A percentile compares a stretch with the other conserved stretches of the same genome.
phyloP scores from a whole-genome alignment of 2,888 invertebrate species.

The Drosophila demipolita region DNA sequence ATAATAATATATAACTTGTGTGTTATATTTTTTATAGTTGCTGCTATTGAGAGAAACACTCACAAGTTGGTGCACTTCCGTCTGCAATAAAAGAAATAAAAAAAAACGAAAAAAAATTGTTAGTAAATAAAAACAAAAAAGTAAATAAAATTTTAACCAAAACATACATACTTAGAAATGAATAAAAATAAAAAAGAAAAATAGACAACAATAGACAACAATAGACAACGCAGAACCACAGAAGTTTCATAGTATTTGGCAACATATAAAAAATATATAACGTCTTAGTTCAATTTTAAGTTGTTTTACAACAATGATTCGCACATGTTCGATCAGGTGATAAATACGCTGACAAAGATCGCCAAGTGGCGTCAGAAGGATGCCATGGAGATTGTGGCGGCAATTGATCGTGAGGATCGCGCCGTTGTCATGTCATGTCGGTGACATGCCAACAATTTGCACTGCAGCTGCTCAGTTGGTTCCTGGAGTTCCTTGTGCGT shows the following conservation, averaged over 20 bases:
- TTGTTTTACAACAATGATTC: slow-evolving; percentile 99
- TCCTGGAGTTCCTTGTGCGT: slow-evolving; percentile 93
- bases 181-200: neutral
- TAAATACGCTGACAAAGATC: slow-evolving; percentile 94
- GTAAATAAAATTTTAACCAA: neutral
- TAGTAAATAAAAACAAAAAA: slow-evolving; percentile 16
- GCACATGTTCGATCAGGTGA: slow-evolving; percentile 99
- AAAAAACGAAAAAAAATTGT: slow-evolving; percentile 18
- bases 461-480: slow-evolving; percentile 94
- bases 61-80: slow-evolving; percentile 55
- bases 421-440: slow-evolving; percentile 93
- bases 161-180: neutral
- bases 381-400: slow-evolving; percentile 97
- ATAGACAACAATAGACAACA: neutral
- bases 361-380: slow-evolving; percentile 95
- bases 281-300: slow-evolving; percentile 85
- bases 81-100: slow-evolving; percentile 46
- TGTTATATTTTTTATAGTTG: neutral
- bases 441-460: slow-evolving; percentile 98
- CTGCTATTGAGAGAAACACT: slow-evolving; percentile 33
- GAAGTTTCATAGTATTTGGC: neutral
- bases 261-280: neutral
- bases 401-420: slow-evolving; percentile 98
- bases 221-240: neutral
- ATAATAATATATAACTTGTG: neutral